Base-by-base conservation (phyloP, 2,113 vertebrate species). In the Macquaria ambigua region DNA sequence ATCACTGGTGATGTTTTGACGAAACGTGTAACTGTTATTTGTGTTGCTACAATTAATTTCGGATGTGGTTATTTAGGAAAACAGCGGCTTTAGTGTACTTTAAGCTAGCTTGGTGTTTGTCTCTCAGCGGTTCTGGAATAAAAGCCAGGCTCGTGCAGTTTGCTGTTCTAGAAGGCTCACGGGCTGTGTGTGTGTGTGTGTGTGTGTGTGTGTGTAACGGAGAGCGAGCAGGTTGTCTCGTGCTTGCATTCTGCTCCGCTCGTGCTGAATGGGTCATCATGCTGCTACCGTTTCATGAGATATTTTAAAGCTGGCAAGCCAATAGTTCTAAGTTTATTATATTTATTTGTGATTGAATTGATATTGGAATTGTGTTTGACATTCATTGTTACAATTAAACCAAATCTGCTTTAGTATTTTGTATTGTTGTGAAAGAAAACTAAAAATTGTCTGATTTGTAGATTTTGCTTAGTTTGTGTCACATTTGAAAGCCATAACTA, bases 151-250 rank as follows among this genome's bases (percentile, higher is more conserved):
- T 86, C 62, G 73, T 52, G 82, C 76, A 5, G 53, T 68, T 82
- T 59, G 52, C 82, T 64, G 78, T 94, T 94, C 92, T 91, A 83
- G 93, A 94, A 93, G 25, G 58, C 87, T 90, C 92, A 72, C 75
- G 91, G 7, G 90, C 89, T 84, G 74, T 70, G 72, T 59, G 46
- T 74, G 64, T 71, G 73, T 14, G 39, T 52, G 39, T 62, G 81
- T 31, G 84, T 10, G 14, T 23, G 71, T 31, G 74, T 11, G 8
- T 39, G 69, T 48, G 85, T 6, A 8, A 12, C 56, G 9, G 41
- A 15, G 67, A 1, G 74, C 52, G 79, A 76, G 88, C 87, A 79
- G 85, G 67, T 70, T 82, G 88, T 43, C 74, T 93, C 92, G 82
- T 83, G 90, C 83, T 61, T 68, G 5, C 53, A 23, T 64, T 37